These are phyloP conservation scores for Rattus rattus DNA, from an alignment of 2,113 vertebrate species.

Conservation along the genomic window DNA sequence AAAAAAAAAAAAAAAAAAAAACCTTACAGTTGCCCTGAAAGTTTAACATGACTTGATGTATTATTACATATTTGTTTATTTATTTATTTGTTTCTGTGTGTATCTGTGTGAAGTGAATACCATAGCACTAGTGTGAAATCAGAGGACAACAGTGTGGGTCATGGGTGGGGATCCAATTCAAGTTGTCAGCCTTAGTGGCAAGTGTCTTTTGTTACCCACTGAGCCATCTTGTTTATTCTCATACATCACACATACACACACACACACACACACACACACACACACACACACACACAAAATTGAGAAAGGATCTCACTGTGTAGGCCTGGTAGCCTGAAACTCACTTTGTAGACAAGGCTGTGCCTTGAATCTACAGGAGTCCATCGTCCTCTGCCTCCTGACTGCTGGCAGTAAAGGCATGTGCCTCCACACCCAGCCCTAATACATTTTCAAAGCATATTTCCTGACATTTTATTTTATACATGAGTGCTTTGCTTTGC, in stretches of 20 bases:
- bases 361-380: background rate
- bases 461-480: background rate
- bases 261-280: background rate
- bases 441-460: background rate
- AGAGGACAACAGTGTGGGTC: background rate
- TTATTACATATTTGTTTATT: background rate
- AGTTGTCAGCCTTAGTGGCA: background rate
- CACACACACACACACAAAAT: background rate
- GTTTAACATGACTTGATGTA: background rate
- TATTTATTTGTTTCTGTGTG: background rate
- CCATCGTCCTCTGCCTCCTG: background rate
- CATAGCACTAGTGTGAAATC: background rate
- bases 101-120: background rate
- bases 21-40: constrained; percentile 17
- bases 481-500: background rate
- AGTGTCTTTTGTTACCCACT: background rate
- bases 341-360: background rate
- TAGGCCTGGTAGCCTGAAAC: background rate
- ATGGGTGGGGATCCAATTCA: background rate
- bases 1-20: too few species aligned
- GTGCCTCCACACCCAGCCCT: background rate
- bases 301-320: too few species aligned
- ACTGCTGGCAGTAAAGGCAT: background rate
- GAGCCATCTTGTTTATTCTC: background rate
- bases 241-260: background rate